Conservation (phyloP, 2,888 invertebrate genomes). For the Hermaeophaga mercurialis region DNA sequence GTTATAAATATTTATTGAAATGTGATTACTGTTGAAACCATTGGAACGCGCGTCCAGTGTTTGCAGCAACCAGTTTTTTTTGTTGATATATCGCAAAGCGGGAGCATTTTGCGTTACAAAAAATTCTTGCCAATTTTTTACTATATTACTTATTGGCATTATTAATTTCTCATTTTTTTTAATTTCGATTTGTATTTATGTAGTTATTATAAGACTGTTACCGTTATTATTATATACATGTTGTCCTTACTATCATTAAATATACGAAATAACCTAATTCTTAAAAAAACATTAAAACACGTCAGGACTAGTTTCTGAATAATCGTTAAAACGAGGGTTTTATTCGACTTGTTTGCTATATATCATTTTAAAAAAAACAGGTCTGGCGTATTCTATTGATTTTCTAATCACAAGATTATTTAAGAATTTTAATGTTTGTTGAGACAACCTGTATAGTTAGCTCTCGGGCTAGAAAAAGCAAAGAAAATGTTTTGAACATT, state of each 20-base stretch:
- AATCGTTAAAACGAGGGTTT: too few species aligned
- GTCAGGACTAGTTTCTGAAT: too few species aligned
- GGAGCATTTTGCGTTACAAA: slow-evolving; percentile 24
- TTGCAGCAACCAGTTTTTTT: slow-evolving; percentile 19
- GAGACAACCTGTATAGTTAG: too few species aligned
- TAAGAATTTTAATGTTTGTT: too few species aligned
- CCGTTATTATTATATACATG: slow-evolving; percentile 55
- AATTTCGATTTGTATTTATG: slow-evolving; percentile 50
- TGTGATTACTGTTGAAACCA: slow-evolving; percentile 40
- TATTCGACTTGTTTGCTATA: too few species aligned
- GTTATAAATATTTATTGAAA: slow-evolving; percentile 52
- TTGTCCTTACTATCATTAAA: too few species aligned
- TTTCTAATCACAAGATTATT: too few species aligned
- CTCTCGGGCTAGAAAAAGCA: slow-evolving; percentile 51
- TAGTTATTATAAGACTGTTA: slow-evolving; percentile 60
- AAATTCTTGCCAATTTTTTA: slow-evolving; percentile 38
- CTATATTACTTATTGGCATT: slow-evolving; percentile 38
- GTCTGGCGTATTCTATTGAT: too few species aligned
- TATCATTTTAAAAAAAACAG: too few species aligned
- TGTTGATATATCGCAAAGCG: slow-evolving; percentile 20
- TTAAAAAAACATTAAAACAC: too few species aligned
- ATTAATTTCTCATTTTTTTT: slow-evolving; percentile 41
- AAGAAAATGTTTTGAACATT: slow-evolving; percentile 57
- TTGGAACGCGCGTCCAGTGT: slow-evolving; percentile 13
- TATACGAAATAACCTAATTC: too few species aligned